Evolutionary conservation across 30 jellyfish, hydroid and myxozoan species (phyloP).

Genomic region (Cassiopea xamachana): DNA sequence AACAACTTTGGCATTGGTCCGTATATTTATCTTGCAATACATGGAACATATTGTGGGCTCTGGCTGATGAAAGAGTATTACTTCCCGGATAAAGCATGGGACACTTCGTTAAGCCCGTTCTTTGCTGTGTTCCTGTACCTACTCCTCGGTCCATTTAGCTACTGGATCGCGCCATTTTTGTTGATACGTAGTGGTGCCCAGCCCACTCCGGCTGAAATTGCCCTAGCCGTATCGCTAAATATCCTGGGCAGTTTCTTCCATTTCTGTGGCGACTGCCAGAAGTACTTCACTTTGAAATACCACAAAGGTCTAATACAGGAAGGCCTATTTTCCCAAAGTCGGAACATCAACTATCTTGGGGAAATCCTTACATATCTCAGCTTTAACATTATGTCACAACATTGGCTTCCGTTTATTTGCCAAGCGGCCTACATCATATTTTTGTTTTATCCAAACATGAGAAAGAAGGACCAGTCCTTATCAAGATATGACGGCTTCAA

Average conservation of each 20-base stretch:
- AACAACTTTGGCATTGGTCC: slow-evolving; percentile 70
- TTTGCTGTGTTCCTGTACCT: slow-evolving; percentile 20
- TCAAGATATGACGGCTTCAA: slow-evolving; percentile 73
- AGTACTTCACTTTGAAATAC: slow-evolving; percentile 66
- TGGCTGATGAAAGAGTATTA: slow-evolving; percentile 77
- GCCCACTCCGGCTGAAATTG: slow-evolving; percentile 59
- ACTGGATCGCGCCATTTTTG: slow-evolving; percentile 82
- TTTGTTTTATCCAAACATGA: slow-evolving; percentile 72
- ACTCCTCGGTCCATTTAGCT: slow-evolving; percentile 38
- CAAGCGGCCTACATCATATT: slow-evolving; percentile 51
- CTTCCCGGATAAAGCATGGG: slow-evolving; percentile 75
- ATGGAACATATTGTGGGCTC: slow-evolving; percentile 74
- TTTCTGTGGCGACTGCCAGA: slow-evolving; percentile 84
- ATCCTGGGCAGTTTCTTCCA: slow-evolving; percentile 69
- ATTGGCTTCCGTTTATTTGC: slow-evolving; percentile 63
- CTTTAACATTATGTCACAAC: slow-evolving; percentile 68
- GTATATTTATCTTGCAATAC: slow-evolving; percentile 72
- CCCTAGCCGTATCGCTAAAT: slow-evolving; percentile 37
- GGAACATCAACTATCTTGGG: slow-evolving; percentile 81
- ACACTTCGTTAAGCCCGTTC: slow-evolving; percentile 12
- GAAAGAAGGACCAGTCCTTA: slow-evolving; percentile 71
- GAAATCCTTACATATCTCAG: slow-evolving; percentile 66
- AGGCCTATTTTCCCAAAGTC: slow-evolving; percentile 74
- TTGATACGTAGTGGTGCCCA: slow-evolving; percentile 51
- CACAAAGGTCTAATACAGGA: slow-evolving; percentile 66